A percentile compares a stretch with the other conserved stretches of the same genome.
Conservation (phyloP, 2,797 vertebrate species). For the Cynopterus sphinx region DNA sequence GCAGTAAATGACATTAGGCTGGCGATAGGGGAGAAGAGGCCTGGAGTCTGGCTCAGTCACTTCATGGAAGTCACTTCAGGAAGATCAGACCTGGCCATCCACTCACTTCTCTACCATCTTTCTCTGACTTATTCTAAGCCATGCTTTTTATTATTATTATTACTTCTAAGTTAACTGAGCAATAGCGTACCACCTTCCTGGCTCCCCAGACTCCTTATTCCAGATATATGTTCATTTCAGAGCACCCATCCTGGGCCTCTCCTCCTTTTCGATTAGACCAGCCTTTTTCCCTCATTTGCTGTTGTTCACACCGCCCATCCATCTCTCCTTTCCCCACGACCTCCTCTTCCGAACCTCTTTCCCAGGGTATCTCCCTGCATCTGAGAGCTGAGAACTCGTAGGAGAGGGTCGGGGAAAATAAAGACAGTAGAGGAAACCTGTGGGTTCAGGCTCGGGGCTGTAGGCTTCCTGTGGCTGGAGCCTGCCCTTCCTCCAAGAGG, state of each 20-base stretch:
- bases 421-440: not conserved
- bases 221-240: not conserved
- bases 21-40: not conserved
- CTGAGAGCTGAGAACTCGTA: not conserved
- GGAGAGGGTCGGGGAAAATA: not conserved
- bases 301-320: not conserved
- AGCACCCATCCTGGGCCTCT: not conserved
- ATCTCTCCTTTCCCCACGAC: not conserved
- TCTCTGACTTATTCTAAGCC: not conserved
- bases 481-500: not conserved
- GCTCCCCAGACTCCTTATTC: no score
- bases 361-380: not conserved
- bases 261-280: not conserved
- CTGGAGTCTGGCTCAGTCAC: not conserved
- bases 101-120: not conserved
- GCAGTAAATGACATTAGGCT: no score
- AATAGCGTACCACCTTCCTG: not conserved
- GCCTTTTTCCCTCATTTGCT: not conserved
- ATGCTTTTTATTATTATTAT: not conserved
- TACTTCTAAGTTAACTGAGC: not conserved
- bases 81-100: not conserved
- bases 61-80: not conserved
- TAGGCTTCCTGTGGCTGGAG: not conserved
- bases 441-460: not conserved
- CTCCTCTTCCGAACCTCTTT: not conserved